phyloP scores from a whole-genome alignment of 2,113 vertebrate species.

The Aythya baeri region DNA sequence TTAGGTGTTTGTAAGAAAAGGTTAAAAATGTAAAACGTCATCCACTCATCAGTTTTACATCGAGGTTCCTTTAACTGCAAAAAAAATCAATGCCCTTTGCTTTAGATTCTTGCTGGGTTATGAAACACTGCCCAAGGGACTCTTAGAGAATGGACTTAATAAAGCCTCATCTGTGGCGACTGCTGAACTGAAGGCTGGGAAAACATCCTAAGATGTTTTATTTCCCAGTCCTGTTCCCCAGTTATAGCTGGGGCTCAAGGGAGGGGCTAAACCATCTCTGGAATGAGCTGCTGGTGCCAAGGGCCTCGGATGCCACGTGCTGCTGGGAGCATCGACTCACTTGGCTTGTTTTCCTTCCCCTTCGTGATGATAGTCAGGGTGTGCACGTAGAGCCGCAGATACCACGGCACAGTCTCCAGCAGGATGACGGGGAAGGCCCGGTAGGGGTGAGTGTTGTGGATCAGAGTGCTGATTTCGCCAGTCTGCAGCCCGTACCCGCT shows the following conservation, averaged over 20 bases:
- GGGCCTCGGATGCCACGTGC: background rate
- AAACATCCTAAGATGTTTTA: background rate
- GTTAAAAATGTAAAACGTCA: background rate
- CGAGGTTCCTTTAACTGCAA: background rate
- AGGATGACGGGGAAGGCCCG: conserved; percentile 92
- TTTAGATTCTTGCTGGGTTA: background rate
- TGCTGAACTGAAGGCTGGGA: background rate
- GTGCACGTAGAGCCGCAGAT: conserved; percentile 93
- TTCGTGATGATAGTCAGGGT: conserved; percentile 92
- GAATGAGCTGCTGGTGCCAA: background rate
- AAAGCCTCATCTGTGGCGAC: background rate
- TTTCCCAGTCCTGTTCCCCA: background rate
- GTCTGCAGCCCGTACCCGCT: conserved; percentile 93
- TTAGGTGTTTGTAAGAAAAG: background rate
- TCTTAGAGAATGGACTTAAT: background rate
- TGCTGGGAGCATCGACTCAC: conserved; percentile 70
- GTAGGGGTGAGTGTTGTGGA: conserved; percentile 93
- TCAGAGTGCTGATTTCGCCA: conserved; percentile 91
- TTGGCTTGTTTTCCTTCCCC: conserved; percentile 92
- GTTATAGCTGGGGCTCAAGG: background rate
- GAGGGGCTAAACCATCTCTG: background rate
- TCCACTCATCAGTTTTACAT: background rate
- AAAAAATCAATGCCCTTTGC: background rate
- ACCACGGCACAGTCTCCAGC: conserved; percentile 95
- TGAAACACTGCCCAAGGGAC: background rate